A percentile compares a stretch with the other conserved stretches of the same genome.
Conservation (phyloP, 2,888 invertebrate genomes). For the Invenusta paracnida region DNA sequence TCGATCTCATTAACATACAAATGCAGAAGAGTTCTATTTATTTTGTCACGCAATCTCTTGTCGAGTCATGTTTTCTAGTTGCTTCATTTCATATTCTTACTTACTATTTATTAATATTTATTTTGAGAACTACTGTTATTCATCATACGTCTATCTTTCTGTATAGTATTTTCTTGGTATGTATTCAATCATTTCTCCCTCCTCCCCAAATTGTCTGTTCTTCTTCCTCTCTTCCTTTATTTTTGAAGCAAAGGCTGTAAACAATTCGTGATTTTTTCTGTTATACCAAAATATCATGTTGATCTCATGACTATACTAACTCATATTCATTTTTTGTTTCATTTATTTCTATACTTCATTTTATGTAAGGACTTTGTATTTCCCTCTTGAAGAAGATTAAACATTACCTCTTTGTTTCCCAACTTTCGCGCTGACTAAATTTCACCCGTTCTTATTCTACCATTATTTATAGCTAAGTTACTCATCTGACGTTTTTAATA, state of each 20-base stretch:
- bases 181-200: no score
- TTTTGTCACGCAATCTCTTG: conserved; percentile 4
- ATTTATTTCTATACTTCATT: background rate
- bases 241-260: background rate
- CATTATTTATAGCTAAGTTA: no score
- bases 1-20: background rate
- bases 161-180: background rate
- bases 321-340: background rate
- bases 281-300: background rate
- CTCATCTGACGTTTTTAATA: no score
- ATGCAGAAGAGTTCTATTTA: background rate
- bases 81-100: background rate
- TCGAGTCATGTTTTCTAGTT: background rate
- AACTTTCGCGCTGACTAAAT: background rate
- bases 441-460: no score
- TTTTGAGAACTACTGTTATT: background rate
- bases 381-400: background rate
- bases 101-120: background rate
- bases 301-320: background rate
- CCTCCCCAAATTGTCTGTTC: no score
- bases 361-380: background rate
- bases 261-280: conserved; percentile 7
- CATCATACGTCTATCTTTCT: conserved; percentile 10
- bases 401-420: background rate
- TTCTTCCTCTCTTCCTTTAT: background rate